Conservation (phyloP, 1,140 invertebrate genomes). For the Globodera ellingtonae region DNA sequence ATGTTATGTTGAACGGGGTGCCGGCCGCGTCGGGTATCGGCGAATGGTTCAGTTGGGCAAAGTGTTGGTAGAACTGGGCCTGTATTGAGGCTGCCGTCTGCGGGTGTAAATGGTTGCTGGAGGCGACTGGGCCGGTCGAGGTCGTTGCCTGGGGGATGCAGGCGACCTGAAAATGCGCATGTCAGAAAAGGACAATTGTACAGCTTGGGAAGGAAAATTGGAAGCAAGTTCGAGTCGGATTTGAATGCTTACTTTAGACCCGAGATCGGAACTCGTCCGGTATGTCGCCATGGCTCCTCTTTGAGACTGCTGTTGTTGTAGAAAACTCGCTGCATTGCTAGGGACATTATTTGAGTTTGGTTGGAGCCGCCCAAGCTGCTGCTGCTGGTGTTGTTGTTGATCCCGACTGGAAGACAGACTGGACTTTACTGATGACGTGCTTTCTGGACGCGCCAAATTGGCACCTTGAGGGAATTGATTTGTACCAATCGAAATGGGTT, state of each 20-base stretch:
- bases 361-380: background rate
- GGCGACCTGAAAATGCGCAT: background rate
- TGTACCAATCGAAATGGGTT: background rate
- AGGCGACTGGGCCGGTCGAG: background rate
- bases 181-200: background rate
- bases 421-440: constrained; percentile 3
- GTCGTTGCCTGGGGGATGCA: constrained; percentile 16
- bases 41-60: constrained; percentile 13
- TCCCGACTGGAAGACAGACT: background rate
- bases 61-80: constrained; percentile 17
- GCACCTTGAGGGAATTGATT: background rate
- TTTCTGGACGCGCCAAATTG: background rate
- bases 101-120: constrained; percentile 26
- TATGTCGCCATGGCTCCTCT: background rate
- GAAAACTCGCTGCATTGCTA: background rate
- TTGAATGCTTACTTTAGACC: background rate
- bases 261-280: constrained; percentile 15
- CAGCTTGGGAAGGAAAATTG: too few relatives aligned
- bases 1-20: constrained; percentile 1
- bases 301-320: constrained; percentile 2
- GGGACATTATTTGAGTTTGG: background rate
- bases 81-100: background rate
- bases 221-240: too few relatives aligned
- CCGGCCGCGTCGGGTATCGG: background rate
- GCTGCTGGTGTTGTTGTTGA: background rate